A percentile compares a stretch with the other conserved stretches of the same genome.
Conservation (phyloP, 2,888 invertebrate species). For the Copidosoma aretas region DNA sequence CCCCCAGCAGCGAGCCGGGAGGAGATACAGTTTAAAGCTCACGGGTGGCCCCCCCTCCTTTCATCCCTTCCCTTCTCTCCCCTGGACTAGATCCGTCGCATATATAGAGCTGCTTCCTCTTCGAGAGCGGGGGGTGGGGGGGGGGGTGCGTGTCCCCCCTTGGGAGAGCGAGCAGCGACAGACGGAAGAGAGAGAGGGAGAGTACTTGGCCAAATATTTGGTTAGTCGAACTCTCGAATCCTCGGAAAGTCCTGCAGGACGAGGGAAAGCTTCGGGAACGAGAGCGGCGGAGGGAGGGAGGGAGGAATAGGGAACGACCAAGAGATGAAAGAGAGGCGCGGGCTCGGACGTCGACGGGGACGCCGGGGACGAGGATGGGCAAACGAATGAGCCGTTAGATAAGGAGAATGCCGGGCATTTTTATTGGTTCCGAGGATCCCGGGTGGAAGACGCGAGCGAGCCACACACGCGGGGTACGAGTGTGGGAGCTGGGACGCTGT, state of each 20-base stretch:
- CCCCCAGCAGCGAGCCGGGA: constrained; percentile 37
- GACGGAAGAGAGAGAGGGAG: constrained; percentile 16
- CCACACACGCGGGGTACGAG: background rate
- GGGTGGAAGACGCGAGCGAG: background rate
- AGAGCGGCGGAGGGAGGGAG: background rate
- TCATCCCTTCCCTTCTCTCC: constrained; percentile 4
- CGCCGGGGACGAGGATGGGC: constrained; percentile 6
- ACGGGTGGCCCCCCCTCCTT: constrained; percentile 42
- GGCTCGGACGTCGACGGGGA: constrained; percentile 20
- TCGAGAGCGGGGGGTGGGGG: constrained; percentile 34
- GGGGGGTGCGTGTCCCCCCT: constrained; percentile 33
- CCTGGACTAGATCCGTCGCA: constrained; percentile 36
- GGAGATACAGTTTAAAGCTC: constrained; percentile 48
- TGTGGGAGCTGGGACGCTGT: too few relatives aligned
- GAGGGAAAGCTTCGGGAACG: background rate
- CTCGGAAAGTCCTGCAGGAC: constrained; percentile 31
- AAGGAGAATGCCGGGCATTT: constrained; percentile 60
- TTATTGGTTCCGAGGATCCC: constrained; percentile 52
- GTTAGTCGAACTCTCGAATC: constrained; percentile 49
- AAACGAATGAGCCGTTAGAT: constrained; percentile 57
- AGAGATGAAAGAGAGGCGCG: constrained; percentile 20
- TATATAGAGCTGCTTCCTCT: too few relatives aligned
- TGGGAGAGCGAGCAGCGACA: background rate
- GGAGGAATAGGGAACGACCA: background rate
- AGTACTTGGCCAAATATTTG: constrained; percentile 61